phyloP scores from a whole-genome alignment of 2,113 vertebrate genomes.

The Epinephelus fuscoguttatus region DNA sequence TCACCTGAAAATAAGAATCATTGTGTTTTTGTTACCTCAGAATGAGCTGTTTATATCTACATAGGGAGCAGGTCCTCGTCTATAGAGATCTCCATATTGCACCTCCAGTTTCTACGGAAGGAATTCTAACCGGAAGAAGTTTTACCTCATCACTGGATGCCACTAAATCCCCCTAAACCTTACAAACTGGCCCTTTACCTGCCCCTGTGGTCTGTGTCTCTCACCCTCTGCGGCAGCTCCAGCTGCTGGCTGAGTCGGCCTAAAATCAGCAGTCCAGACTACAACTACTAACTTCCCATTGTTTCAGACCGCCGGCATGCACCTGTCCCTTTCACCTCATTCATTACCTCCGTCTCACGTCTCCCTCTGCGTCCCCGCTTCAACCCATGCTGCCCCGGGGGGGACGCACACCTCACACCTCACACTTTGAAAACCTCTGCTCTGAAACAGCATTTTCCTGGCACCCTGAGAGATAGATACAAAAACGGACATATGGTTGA shows the following conservation, averaged over 20 bases:
- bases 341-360: neutral
- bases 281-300: neutral
- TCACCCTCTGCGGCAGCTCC: neutral
- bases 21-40: too few species aligned
- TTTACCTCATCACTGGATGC: too few species aligned
- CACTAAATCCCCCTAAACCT: too few species aligned
- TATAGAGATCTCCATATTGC: too few species aligned
- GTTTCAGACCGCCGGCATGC: conserved; percentile 7
- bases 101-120: too few species aligned
- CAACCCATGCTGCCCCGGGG: neutral
- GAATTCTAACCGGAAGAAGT: too few species aligned
- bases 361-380: neutral
- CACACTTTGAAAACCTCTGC: conserved; percentile 26
- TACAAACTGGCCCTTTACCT: neutral
- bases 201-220: neutral
- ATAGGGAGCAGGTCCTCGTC: too few species aligned
- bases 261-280: neutral
- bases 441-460: conserved; percentile 31
- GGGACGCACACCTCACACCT: neutral
- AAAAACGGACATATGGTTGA: conserved; percentile 53
- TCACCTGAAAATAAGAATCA: too few species aligned
- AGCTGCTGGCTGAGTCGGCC: neutral
- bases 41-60: too few species aligned
- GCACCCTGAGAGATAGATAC: neutral
- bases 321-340: conserved; percentile 7